phyloP scores from a whole-genome alignment of 1,140 invertebrate species.

The Charaxes varanes region DNA sequence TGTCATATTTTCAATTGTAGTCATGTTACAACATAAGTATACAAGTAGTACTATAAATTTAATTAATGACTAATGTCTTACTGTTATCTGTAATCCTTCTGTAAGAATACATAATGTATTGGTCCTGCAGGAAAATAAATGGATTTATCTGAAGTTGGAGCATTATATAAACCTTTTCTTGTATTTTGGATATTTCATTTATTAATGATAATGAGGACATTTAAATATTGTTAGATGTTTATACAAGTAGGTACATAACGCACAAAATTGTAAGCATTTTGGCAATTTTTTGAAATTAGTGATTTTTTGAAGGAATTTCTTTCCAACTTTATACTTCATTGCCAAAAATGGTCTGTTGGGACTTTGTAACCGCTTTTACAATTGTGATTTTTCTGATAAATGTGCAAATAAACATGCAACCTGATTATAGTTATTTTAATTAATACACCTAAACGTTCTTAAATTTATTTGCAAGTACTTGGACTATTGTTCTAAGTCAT shows the following conservation, averaged over 20 bases:
- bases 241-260: slow-evolving; percentile 25
- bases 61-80: slow-evolving; percentile 55
- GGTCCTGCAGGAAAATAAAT: slow-evolving; percentile 25
- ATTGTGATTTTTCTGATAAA: slow-evolving; percentile 54
- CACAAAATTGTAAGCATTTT: slow-evolving; percentile 33
- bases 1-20: slow-evolving; percentile 48
- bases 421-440: no score
- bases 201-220: slow-evolving; percentile 10
- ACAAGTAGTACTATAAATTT: slow-evolving; percentile 50
- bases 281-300: slow-evolving; percentile 22
- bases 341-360: slow-evolving; percentile 37
- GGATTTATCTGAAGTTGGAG: background rate
- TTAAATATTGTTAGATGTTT: slow-evolving; percentile 11
- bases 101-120: slow-evolving; percentile 41
- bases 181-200: slow-evolving; percentile 8
- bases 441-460: no score
- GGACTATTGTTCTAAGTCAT: no score
- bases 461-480: no score
- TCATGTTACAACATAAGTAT: slow-evolving; percentile 53
- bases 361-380: slow-evolving; percentile 52
- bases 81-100: slow-evolving; percentile 51
- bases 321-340: slow-evolving; percentile 21
- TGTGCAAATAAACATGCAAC: slow-evolving; percentile 50
- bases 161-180: no score
- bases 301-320: slow-evolving; percentile 11